These are phyloP conservation scores for Samia ricini DNA, from an alignment of 1,140 invertebrate genomes.

Conservation along the genomic window DNA sequence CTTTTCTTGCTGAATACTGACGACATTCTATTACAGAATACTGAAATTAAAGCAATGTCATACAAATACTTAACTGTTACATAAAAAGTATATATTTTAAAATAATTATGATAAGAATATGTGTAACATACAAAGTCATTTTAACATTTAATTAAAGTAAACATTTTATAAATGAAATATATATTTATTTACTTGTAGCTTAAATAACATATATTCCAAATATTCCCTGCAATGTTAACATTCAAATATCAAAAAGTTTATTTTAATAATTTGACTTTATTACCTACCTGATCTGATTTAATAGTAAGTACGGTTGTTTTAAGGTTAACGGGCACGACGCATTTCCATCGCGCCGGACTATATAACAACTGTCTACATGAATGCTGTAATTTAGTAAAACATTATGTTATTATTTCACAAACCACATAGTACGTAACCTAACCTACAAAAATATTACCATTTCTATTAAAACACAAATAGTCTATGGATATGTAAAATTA, in stretches of 20 bases:
- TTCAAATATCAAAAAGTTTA: not conserved
- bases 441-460: conserved; percentile 35
- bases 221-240: not conserved
- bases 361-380: conserved; percentile 64
- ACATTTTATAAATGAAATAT: too few relatives aligned
- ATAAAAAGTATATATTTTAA: not conserved
- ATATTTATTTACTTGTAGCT: too few relatives aligned
- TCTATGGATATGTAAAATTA: conserved; percentile 16
- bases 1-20: conserved; percentile 69
- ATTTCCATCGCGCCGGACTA: conserved; percentile 66
- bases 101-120: too few relatives aligned
- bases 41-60: conserved; percentile 41
- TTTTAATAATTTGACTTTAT: conserved; percentile 5
- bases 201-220: not conserved
- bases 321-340: conserved; percentile 47
- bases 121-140: too few relatives aligned
- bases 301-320: conserved; percentile 42
- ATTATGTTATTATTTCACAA: conserved; percentile 24
- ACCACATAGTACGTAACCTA: conserved; percentile 52
- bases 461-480: conserved; percentile 22
- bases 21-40: conserved; percentile 57
- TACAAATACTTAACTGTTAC: conserved; percentile 1
- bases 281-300: conserved; percentile 64
- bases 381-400: conserved; percentile 56
- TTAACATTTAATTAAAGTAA: too few relatives aligned